These are phyloP conservation scores for Steinernema hermaphroditum DNA, from an alignment of 2,888 invertebrate species.

Conservation along the genomic window DNA sequence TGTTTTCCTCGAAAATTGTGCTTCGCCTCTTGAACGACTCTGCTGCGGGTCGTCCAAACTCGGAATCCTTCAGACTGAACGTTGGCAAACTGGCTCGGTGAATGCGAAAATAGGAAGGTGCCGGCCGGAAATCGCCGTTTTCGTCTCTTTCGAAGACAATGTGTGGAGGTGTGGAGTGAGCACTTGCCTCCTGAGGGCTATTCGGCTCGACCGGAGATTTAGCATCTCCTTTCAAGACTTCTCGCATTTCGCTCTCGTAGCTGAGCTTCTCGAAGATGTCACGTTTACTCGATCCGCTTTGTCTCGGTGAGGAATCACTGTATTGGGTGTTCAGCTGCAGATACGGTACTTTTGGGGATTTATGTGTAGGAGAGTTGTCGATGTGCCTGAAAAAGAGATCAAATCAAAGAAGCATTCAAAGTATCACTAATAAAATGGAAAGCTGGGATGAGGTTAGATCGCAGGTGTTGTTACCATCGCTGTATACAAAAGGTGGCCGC, in stretches of 20 bases:
- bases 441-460: no score
- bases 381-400: background rate
- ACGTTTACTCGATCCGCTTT: background rate
- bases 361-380: background rate
- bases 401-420: no score
- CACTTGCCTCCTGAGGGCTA: background rate
- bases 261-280: slow-evolving; percentile 20
- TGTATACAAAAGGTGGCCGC: no score
- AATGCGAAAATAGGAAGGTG: background rate
- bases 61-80: background rate
- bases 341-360: background rate
- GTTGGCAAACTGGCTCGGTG: slow-evolving; percentile 19
- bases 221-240: slow-evolving; percentile 19
- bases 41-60: background rate
- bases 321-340: background rate
- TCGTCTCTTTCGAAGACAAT: slow-evolving; percentile 19
- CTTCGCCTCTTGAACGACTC: background rate
- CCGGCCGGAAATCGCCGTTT: slow-evolving; percentile 12
- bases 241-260: no score
- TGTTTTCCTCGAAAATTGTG: slow-evolving; percentile 24
- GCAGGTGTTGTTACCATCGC: no score
- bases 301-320: background rate
- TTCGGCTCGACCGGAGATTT: background rate
- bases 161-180: slow-evolving; percentile 1
- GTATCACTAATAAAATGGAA: no score